Evolutionary conservation across 2,797 vertebrate species (phyloP), one percentile per base, ranked within the genome.

Genomic region (Thalassophryne amazonica): DNA sequence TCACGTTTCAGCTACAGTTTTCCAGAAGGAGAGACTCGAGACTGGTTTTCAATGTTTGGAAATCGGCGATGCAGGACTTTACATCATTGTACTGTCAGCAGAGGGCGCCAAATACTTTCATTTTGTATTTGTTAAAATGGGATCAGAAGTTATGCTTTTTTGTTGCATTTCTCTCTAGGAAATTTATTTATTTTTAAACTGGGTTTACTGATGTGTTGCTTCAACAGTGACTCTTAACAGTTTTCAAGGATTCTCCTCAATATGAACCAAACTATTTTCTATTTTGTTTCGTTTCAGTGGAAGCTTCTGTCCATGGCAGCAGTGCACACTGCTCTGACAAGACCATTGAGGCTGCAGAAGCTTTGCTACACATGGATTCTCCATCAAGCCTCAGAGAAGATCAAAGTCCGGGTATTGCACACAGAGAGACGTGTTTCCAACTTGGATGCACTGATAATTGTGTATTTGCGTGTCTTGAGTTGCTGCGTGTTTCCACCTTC

Each of bases 281-380:
- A 4, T 42, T 12, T 42, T 4, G 7, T 30, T 37, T 1, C 43
- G 21, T 65, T 68, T 34, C 77, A 99, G 97, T 99, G 90, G 97
- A 99, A 83, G 97, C 97, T 3, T 99, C 97, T 1, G 95, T 95
- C 59, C 94, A 97, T 28, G 88, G 94, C 78, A 93, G 90, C 58
- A 91, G 79, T 73, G 83, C 94, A 14, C 94, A 94, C 77, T 96
- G 94, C 76, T 93, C 91, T 1, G 96, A 98, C 68, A 98, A 99
- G 86, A 98, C 95, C 10, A 93, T 99, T 9, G 97, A 99, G 89
- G 97, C 97, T 10, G 97, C 97, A 1, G 95, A 99, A 78, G 95
- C 97, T 71, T 82, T 99, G 77, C 91, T 99, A 35, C 97, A 93
- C 78, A 99, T 99, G 97, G 97, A 99, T 51, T 98, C 97, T 70